These are phyloP conservation scores for Tychaedon coryphoeus DNA, from an alignment of 2,113 vertebrate species.

Conservation along the genomic window DNA sequence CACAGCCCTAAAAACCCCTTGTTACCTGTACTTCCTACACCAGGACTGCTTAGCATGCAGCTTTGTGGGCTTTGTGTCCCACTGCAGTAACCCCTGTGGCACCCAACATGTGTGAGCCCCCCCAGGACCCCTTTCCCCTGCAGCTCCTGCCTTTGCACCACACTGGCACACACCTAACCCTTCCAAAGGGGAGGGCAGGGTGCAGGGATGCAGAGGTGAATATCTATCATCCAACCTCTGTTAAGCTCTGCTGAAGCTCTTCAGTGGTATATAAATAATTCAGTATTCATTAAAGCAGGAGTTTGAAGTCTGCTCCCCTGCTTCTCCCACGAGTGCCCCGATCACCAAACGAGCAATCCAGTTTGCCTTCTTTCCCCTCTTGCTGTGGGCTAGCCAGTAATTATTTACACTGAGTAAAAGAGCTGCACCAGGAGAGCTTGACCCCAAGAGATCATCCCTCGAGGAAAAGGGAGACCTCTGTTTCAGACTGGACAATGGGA, in stretches of 20 bases:
- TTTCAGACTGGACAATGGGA: background rate
- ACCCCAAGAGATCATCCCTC: background rate
- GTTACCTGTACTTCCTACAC: background rate
- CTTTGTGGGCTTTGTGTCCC: background rate
- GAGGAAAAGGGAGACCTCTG: background rate
- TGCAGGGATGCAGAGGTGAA: background rate
- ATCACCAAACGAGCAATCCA: background rate
- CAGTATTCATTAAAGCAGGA: constrained; percentile 17
- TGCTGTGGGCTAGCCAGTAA: background rate
- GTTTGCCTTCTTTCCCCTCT: background rate
- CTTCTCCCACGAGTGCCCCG: background rate
- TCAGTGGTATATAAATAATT: background rate
- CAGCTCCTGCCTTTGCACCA: background rate
- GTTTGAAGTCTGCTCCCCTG: background rate
- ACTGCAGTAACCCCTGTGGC: background rate
- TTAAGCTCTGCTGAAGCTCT: background rate
- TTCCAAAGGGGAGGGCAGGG: background rate
- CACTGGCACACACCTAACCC: background rate
- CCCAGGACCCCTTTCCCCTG: accelerated
- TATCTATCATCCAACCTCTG: background rate
- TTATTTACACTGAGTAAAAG: constrained; percentile 15
- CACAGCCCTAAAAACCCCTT: background rate
- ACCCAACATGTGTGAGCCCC: accelerated
- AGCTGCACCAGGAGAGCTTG: background rate
- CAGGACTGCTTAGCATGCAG: background rate